phyloP scores from a whole-genome alignment of 2,113 vertebrate genomes.

The Tachuris rubrigastra region DNA sequence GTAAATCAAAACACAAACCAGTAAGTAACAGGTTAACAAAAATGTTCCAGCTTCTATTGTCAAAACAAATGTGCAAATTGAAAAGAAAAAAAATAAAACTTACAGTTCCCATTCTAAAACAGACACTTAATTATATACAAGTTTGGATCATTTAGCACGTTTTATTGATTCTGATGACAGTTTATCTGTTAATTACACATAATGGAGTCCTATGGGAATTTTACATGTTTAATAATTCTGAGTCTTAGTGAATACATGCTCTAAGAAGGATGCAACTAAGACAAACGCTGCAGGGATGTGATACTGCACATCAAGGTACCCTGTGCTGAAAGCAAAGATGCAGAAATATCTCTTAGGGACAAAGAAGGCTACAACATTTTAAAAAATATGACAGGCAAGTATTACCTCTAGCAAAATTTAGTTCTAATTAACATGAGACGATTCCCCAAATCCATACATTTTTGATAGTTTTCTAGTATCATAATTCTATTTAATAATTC shows the following conservation, averaged over 20 bases:
- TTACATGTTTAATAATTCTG: conserved; percentile 77
- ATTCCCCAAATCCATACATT: neutral
- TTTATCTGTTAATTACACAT: conserved; percentile 83
- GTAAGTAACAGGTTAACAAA: conserved; percentile 69
- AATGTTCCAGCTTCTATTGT: conserved; percentile 53
- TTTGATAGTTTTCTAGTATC: neutral
- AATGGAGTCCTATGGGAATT: conserved; percentile 77
- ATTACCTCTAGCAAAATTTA: neutral
- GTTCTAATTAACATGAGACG: neutral
- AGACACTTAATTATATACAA: conserved; percentile 81
- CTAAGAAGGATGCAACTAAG: conserved; percentile 64
- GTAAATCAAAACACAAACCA: conserved; percentile 18
- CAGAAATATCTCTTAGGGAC: neutral
- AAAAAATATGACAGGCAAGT: neutral
- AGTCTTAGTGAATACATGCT: conserved; percentile 64
- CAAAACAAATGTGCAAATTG: conserved; percentile 66
- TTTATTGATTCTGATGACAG: conserved; percentile 83
- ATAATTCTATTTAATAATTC: neutral
- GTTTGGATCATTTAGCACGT: conserved; percentile 82
- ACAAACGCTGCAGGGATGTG: conserved; percentile 66
- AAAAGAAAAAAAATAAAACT: conserved; percentile 51
- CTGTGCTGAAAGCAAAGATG: neutral
- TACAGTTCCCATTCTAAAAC: conserved; percentile 63
- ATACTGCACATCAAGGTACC: conserved; percentile 54
- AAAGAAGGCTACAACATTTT: neutral